Conservation (phyloP, 2,113 vertebrate genomes). For the Aspidoscelis tigris region DNA sequence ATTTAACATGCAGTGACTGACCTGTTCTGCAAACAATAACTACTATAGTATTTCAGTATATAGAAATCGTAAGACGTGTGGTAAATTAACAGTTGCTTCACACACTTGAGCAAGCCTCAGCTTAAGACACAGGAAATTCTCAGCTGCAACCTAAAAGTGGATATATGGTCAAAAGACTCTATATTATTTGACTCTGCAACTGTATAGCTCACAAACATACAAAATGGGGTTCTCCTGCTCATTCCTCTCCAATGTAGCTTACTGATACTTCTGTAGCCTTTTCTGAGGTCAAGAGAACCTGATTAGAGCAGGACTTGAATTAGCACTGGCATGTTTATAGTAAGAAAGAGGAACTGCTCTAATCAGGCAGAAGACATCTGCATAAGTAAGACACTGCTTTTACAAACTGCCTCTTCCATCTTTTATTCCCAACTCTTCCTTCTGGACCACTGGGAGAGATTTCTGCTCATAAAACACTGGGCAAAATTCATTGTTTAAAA, state of each 20-base stretch:
- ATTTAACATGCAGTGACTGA: no score
- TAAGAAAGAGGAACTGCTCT: background rate
- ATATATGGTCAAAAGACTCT: background rate
- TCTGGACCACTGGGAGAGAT: background rate
- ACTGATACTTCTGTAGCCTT: background rate
- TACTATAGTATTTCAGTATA: no score
- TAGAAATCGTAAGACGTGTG: no score
- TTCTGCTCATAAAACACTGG: no score
- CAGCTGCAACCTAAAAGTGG: background rate
- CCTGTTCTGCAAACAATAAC: no score
- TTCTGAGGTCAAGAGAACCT: background rate
- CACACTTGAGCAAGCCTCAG: background rate
- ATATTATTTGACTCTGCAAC: background rate
- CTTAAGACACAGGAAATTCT: background rate
- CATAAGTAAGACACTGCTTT: background rate
- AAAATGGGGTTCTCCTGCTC: background rate
- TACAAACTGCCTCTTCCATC: background rate
- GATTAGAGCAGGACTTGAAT: background rate
- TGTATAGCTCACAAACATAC: no score
- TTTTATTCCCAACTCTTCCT: background rate
- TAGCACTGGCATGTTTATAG: no score
- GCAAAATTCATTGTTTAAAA: no score
- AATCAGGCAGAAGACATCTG: background rate
- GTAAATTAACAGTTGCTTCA: no score
- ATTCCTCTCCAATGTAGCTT: no score